Evolutionary conservation across 37 sponge, comb jelly and placozoan species (phyloP).

Genomic region (Cliona cf. orientalis): DNA sequence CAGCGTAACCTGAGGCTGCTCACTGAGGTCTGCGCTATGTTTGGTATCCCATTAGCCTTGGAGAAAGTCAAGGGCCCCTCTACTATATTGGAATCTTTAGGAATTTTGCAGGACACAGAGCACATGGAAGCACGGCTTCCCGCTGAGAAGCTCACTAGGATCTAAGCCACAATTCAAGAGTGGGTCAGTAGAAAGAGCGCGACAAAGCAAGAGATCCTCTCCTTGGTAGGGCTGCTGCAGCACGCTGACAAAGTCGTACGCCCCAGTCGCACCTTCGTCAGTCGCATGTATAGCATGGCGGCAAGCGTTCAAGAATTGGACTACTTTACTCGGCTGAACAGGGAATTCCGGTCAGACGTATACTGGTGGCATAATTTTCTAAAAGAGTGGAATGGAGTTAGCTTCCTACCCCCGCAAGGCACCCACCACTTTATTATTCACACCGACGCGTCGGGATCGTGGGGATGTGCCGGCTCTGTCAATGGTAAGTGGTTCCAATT

Average conservation of each 20-base stretch:
- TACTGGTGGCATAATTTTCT: too few species aligned
- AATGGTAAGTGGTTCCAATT: too few species aligned
- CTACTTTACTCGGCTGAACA: too few species aligned
- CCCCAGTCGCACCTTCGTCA: too few species aligned
- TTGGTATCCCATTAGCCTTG: conserved; percentile 30
- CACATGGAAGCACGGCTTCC: background rate
- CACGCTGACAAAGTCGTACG: conserved; percentile 35
- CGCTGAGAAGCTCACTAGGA: conserved; percentile 17
- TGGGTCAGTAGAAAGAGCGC: conserved; percentile 3
- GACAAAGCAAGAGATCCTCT: too few species aligned
- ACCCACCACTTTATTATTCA: too few species aligned
- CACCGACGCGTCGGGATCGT: too few species aligned
- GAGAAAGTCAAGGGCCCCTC: conserved; percentile 44
- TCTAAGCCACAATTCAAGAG: background rate
- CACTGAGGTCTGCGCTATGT: background rate
- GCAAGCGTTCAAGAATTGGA: too few species aligned
- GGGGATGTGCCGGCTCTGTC: too few species aligned
- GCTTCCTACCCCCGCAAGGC: too few species aligned
- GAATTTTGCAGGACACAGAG: conserved; percentile 16
- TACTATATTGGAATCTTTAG: conserved; percentile 11
- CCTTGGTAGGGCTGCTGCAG: conserved; percentile 29
- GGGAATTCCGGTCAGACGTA: too few species aligned
- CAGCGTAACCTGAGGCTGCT: background rate
- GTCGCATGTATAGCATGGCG: background rate
- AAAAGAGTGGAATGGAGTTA: too few species aligned